These are phyloP conservation scores for Neopipo cinnamomea DNA, from an alignment of 2,113 vertebrate species.

Conservation along the genomic window DNA sequence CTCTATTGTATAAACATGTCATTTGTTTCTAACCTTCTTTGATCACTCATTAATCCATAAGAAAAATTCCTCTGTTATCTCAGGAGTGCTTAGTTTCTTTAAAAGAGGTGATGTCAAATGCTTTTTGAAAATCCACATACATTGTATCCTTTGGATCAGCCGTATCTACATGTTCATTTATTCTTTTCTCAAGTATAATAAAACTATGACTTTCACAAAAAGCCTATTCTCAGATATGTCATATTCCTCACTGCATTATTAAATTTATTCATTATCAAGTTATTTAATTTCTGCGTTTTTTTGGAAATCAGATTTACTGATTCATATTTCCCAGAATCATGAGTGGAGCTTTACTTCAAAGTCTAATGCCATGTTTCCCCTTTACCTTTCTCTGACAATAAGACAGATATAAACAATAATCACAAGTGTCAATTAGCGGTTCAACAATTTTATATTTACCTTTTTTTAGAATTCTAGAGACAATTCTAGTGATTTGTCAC, in stretches of 20 bases:
- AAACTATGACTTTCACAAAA: background rate
- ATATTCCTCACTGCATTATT: background rate
- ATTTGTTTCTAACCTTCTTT: conserved; percentile 15
- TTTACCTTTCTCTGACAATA: background rate
- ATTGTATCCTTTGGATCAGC: background rate
- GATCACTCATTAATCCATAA: conserved; percentile 31
- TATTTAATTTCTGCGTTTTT: background rate
- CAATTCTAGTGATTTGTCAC: background rate
- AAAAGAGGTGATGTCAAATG: background rate
- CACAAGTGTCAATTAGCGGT: background rate
- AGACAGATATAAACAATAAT: background rate
- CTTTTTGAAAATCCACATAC: background rate
- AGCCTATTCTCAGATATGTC: background rate
- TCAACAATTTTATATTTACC: background rate
- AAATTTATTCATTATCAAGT: background rate
- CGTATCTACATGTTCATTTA: background rate
- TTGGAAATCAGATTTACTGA: background rate
- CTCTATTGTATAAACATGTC: background rate
- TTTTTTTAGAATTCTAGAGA: background rate
- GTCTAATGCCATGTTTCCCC: background rate
- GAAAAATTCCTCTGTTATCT: background rate
- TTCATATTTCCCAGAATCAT: background rate
- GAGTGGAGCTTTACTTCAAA: background rate
- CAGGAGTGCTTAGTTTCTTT: background rate
- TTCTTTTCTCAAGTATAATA: background rate